These are phyloP conservation scores for Rugalucina vietnamica DNA, from an alignment of 2,888 invertebrate species.

Conservation along the genomic window DNA sequence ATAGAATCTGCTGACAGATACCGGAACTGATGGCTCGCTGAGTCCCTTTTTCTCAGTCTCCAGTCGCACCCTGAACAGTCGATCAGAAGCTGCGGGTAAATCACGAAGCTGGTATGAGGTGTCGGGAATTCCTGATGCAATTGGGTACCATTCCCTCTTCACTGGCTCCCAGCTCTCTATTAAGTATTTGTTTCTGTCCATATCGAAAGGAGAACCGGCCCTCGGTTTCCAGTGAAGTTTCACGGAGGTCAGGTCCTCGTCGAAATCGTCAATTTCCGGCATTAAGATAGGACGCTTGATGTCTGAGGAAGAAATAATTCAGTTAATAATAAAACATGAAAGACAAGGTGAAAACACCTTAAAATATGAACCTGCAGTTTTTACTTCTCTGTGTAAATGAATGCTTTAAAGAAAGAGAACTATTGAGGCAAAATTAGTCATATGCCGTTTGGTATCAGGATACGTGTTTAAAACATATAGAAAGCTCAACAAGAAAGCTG, in stretches of 20 bases:
- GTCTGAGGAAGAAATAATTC: conserved; percentile 17
- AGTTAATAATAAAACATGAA: too few relatives aligned
- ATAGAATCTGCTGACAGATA: conserved; percentile 72
- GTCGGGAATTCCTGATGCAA: conserved; percentile 74
- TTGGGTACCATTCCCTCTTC: conserved; percentile 72
- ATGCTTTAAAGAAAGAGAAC: too few relatives aligned
- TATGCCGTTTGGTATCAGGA: too few relatives aligned
- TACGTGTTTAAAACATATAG: too few relatives aligned
- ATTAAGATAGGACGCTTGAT: conserved; percentile 72
- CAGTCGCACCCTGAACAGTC: conserved; percentile 96
- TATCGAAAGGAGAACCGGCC: conserved; percentile 61
- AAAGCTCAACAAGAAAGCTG: too few relatives aligned
- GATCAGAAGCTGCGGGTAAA: conserved; percentile 95
- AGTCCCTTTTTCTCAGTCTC: conserved; percentile 96
- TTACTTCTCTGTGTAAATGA: too few relatives aligned
- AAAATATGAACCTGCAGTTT: too few relatives aligned
- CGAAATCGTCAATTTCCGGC: conserved; percentile 77
- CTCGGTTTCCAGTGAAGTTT: conserved; percentile 74
- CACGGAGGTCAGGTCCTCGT: conserved; percentile 69
- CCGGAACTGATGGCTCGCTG: conserved; percentile 97
- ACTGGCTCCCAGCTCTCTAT: conserved; percentile 76
- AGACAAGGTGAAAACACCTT: too few relatives aligned
- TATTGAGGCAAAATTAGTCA: too few relatives aligned
- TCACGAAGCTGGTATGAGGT: conserved; percentile 78
- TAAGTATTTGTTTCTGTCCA: conserved; percentile 69